Conservation (phyloP, 2,797 vertebrate genomes). For the Petrocephalus schoutedeni region DNA sequence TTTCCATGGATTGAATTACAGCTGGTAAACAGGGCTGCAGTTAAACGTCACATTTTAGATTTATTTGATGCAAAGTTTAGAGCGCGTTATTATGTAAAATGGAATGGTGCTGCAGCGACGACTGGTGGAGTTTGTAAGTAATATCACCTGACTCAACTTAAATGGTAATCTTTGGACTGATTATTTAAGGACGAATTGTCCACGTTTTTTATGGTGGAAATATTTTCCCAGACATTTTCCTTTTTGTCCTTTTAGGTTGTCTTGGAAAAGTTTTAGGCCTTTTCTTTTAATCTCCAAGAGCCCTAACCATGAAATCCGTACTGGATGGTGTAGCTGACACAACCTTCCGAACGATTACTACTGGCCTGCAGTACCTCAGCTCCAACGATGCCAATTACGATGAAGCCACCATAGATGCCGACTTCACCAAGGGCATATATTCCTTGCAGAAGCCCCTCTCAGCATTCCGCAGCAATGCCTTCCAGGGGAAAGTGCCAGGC, state of each 20-base stretch:
- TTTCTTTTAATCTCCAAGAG: conserved; percentile 22
- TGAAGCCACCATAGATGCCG: conserved; percentile 50
- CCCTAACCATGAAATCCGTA: conserved; percentile 88
- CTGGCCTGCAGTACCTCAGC: conserved; percentile 86
- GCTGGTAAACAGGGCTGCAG: background rate
- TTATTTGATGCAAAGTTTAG: background rate
- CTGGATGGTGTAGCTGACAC: conserved; percentile 96
- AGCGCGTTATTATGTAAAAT: background rate
- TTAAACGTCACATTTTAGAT: background rate
- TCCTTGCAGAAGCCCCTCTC: conserved; percentile 86
- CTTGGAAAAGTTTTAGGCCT: conserved; percentile 4
- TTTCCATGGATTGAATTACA: background rate
- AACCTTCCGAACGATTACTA: conserved; percentile 97
- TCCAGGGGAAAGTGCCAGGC: conserved; percentile 81
- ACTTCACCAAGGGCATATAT: conserved; percentile 60
- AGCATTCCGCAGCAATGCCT: conserved; percentile 84
- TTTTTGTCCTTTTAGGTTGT: background rate
- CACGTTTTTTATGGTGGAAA: background rate
- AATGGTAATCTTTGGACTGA: background rate
- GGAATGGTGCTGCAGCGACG: background rate
- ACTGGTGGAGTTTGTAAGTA: background rate
- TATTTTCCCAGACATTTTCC: background rate
- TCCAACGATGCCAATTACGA: conserved; percentile 89
- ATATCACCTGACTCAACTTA: background rate
- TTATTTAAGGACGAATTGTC: background rate